Evolutionary conservation across 2,888 invertebrate genomes (phyloP).

Genomic region (Sinodicranocentrus sp.): DNA sequence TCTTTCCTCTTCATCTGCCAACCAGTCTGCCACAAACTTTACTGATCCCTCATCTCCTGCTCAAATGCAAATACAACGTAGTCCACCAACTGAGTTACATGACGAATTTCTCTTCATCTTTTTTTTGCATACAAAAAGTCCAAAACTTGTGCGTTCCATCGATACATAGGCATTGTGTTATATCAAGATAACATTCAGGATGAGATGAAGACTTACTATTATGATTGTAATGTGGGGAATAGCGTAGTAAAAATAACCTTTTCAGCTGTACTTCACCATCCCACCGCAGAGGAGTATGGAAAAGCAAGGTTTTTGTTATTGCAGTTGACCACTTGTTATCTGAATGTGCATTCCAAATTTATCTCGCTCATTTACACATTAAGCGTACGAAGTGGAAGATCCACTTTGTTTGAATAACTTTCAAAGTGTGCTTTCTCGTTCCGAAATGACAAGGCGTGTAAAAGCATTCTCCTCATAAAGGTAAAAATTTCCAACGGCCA

Average conservation of each 20-base stretch:
- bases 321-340: constrained; percentile 6
- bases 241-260: background rate
- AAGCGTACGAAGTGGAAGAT: background rate
- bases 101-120: too few species aligned
- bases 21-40: background rate
- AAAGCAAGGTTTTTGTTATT: background rate
- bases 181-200: background rate
- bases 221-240: background rate
- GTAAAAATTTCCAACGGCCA: too few species aligned
- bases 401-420: background rate
- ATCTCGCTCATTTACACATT: constrained; percentile 20
- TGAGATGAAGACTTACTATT: background rate
- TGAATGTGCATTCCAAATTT: constrained; percentile 36
- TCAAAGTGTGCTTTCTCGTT: too few species aligned
- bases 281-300: background rate
- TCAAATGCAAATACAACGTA: too few species aligned
- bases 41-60: too few species aligned
- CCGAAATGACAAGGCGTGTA: too few species aligned
- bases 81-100: too few species aligned
- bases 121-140: too few species aligned
- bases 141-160: too few species aligned
- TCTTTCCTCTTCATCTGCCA: constrained; percentile 14
- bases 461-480: too few species aligned
- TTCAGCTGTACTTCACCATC: background rate
- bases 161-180: background rate